Evolutionary conservation across 2,113 vertebrate genomes (phyloP).

Genomic region (Oncorhynchus clarkii): DNA sequence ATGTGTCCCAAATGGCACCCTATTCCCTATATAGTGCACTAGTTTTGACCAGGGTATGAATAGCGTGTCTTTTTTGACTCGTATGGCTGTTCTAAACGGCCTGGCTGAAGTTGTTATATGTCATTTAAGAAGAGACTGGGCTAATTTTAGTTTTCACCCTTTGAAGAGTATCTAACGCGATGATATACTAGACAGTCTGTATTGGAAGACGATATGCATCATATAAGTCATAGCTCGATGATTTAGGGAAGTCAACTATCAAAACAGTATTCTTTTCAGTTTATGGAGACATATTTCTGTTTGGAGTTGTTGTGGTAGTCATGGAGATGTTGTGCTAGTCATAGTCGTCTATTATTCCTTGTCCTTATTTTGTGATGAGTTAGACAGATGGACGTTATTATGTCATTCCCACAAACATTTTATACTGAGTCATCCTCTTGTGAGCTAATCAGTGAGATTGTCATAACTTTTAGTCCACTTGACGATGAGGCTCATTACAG

Average conservation of each 20-base stretch:
- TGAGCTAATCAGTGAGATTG: not conserved
- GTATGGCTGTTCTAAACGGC: constrained; percentile 4
- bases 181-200: not conserved
- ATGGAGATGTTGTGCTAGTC: not conserved
- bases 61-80: not conserved
- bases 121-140: not conserved
- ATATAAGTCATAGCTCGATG: not conserved
- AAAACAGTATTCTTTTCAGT: not conserved
- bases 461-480: constrained; percentile 20
- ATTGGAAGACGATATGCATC: not conserved
- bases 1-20: no score
- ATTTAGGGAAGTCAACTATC: not conserved
- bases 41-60: no score
- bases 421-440: constrained; percentile 55
- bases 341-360: not conserved
- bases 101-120: not conserved
- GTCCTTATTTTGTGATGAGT: not conserved
- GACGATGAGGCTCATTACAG: not conserved
- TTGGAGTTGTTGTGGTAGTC: not conserved
- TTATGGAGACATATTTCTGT: not conserved
- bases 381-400: no score
- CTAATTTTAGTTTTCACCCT: not conserved
- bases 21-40: no score
- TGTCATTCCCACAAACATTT: constrained; percentile 46
- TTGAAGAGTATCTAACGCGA: not conserved